phyloP scores from a whole-genome alignment of 2,888 invertebrate species.

The Sphaerophoria rueppellii region DNA sequence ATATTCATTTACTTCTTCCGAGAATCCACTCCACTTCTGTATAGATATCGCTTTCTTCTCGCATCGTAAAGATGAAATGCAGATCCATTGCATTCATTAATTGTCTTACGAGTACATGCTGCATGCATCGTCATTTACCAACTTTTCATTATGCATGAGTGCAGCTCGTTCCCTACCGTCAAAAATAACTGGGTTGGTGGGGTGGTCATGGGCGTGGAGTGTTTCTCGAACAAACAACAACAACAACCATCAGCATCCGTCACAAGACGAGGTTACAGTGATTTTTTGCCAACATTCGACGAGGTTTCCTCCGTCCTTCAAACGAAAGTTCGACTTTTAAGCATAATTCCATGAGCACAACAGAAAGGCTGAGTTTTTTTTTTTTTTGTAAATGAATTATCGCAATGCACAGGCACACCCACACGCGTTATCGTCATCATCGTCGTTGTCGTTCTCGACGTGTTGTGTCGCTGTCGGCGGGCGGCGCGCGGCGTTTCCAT shows the following conservation, averaged over 20 bases:
- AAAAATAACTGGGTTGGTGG: slow-evolving; percentile 5
- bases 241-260: not conserved
- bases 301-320: not conserved
- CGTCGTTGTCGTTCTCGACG: too few species aligned
- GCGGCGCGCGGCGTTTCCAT: not conserved
- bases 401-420: slow-evolving; percentile 1
- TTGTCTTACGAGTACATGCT: slow-evolving; percentile 29
- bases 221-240: not conserved
- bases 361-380: not conserved
- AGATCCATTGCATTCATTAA: slow-evolving; percentile 29
- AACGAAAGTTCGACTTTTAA: slow-evolving; percentile 19
- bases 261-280: slow-evolving; percentile 40
- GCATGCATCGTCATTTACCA: slow-evolving; percentile 34
- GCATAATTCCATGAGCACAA: not conserved
- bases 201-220: too few species aligned
- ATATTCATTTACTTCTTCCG: not conserved
- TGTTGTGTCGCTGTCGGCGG: not conserved
- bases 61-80: not conserved
- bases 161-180: not conserved
- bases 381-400: slow-evolving; percentile 20
- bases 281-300: not conserved
- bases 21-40: not conserved
- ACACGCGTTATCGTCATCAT: too few species aligned
- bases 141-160: slow-evolving; percentile 30
- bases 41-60: not conserved